Conservation (phyloP, 2,113 vertebrate genomes). For the Neodontobutis hainanensis region DNA sequence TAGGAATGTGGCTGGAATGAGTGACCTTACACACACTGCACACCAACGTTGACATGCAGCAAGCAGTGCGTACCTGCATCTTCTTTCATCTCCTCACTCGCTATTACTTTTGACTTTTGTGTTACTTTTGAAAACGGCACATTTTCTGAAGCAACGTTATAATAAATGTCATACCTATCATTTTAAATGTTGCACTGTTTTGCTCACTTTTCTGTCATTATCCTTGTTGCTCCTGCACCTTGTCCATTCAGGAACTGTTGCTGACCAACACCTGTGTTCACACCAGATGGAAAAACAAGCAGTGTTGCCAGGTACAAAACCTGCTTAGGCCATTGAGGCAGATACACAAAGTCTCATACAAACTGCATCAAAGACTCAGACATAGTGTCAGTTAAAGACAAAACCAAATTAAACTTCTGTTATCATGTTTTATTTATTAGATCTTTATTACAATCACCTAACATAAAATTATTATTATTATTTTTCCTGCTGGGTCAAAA, state of each 20-base stretch:
- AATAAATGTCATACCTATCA: no score
- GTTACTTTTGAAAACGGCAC: background rate
- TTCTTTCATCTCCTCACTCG: conserved; percentile 24
- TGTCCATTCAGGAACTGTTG: conserved; percentile 87
- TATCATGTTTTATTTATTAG: no score
- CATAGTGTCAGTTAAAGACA: background rate
- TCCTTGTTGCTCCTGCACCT: conserved; percentile 56
- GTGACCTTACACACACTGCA: conserved; percentile 46
- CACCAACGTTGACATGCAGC: conserved; percentile 20
- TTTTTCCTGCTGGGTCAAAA: background rate
- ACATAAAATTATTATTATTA: no score
- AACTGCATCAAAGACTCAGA: background rate
- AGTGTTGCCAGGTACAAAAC: conserved; percentile 91
- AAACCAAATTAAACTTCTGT: background rate
- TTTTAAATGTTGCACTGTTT: conserved; percentile 51
- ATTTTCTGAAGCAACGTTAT: background rate
- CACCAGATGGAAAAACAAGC: conserved; percentile 94
- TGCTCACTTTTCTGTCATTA: conserved; percentile 57
- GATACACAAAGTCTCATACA: conserved; percentile 9
- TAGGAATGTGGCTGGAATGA: conserved; percentile 76
- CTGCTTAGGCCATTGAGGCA: conserved; percentile 36
- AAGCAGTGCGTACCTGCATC: conserved; percentile 59
- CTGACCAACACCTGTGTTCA: conserved; percentile 86
- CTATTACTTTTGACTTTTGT: background rate
- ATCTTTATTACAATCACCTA: no score